Evolutionary conservation across 2,888 invertebrate species (phyloP), one percentile per base, ranked within the genome.

Genomic region (Mesochorus sp.): DNA sequence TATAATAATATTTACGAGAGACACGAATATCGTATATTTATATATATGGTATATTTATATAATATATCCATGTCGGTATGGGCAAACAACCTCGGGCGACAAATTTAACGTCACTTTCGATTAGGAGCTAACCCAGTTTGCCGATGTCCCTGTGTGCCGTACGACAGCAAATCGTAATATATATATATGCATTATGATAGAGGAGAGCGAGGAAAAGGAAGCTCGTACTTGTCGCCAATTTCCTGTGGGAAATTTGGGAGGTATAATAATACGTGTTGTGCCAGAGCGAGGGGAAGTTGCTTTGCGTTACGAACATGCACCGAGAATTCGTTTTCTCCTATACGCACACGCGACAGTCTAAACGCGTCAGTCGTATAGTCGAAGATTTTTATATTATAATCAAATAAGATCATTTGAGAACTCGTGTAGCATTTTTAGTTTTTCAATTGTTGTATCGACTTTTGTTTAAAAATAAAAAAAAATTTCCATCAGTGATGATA

Each of bases 91-190:
- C 73, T 61, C 34, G 75, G 80, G 75, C 79, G 74, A 79, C 81
- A 81, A 81, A 81, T 81, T 82, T 75, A 82, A 79, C 76, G 74
- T 81, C 82, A 82, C 80, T 80, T 81, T 81, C 81, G 81, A 82
- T 82, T 81, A 81, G 76, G 72, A 55, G 64, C 72, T 80, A 79
- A 81, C 81, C 80, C 80, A 82, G 81, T 82, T 82, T 81, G 76
- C 72, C 19, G 17, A 44, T 66, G 72, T 42, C 79, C 73, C 61
- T 44, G 62, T 68, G 62, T 34, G n/a, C n/a, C n/a, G n/a, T n/a
- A n/a, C 51, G 68, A 19, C 37, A 44, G 37, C 39, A 42, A 73
- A 44, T 49, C n/a, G n/a, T n/a, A n/a, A 57, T 51, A 34, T 6
- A 34, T 21, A 8, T 49, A 76, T 17, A 42, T 26, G 44, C 24